phyloP scores from a whole-genome alignment of 2,888 invertebrate genomes.

The Sicus ferrugineus region DNA sequence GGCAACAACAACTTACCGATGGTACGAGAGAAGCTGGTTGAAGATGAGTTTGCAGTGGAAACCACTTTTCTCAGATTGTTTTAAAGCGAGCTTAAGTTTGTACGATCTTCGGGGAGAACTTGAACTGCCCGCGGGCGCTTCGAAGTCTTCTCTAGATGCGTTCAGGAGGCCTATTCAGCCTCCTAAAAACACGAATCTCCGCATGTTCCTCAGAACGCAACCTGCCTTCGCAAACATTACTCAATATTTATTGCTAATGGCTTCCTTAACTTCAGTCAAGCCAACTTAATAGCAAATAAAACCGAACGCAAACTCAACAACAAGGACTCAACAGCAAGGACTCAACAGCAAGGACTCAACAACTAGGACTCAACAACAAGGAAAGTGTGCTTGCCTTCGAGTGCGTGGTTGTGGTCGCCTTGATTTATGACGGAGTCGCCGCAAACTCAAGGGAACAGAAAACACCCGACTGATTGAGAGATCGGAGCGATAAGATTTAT shows the following conservation, averaged over 20 bases:
- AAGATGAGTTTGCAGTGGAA: too few relatives aligned
- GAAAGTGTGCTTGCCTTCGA: slow-evolving; percentile 41
- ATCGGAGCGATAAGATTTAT: slow-evolving; percentile 27
- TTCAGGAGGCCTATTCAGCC: too few relatives aligned
- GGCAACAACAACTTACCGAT: too few relatives aligned
- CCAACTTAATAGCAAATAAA: not conserved
- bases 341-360: slow-evolving; percentile 31
- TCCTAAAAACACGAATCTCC: too few relatives aligned
- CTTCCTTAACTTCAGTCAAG: slow-evolving; percentile 2
- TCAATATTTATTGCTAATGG: slow-evolving; percentile 20
- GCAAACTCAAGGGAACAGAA: slow-evolving; percentile 15
- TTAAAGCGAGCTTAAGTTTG: too few relatives aligned
- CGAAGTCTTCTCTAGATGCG: too few relatives aligned
- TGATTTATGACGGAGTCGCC: slow-evolving; percentile 23
- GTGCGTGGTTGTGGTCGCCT: slow-evolving; percentile 39
- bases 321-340: slow-evolving; percentile 41
- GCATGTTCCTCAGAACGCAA: too few relatives aligned
- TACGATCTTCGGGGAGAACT: too few relatives aligned
- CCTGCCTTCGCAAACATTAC: not conserved
- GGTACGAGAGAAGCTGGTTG: too few relatives aligned
- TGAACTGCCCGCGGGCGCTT: too few relatives aligned
- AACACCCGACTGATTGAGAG: not conserved
- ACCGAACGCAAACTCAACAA: not conserved
- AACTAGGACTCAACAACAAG: slow-evolving; percentile 36
- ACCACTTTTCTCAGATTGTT: too few relatives aligned